Percentiles rank a stretch among this genome's conserved stretches.
phyloP scores from a whole-genome alignment of 2,888 invertebrate genomes.

The Chymomyza caudatula region DNA sequence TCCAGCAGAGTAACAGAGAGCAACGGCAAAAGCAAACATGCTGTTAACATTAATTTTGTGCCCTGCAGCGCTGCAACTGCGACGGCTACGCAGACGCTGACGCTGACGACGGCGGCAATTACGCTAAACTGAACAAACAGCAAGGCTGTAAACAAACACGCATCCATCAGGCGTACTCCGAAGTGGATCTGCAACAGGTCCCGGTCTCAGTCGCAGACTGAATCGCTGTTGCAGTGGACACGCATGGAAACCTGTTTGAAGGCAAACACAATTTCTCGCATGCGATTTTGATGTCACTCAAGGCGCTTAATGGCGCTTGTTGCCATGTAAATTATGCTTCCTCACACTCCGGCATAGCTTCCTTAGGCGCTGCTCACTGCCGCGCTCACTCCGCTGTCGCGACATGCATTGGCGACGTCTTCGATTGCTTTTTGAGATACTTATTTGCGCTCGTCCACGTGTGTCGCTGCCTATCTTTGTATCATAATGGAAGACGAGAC shows the following conservation, averaged over 20 bases:
- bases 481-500: constrained; percentile 80
- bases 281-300: constrained; percentile 33
- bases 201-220: constrained; percentile 11
- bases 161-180: constrained; percentile 56
- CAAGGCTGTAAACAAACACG: constrained; percentile 73
- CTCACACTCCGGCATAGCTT: constrained; percentile 46
- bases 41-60: constrained; percentile 75
- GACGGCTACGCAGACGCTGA: constrained; percentile 10
- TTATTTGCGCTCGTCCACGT: constrained; percentile 24
- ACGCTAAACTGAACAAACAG: constrained; percentile 76
- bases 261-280: constrained; percentile 30
- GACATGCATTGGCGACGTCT: constrained; percentile 72
- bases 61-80: constrained; percentile 10
- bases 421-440: constrained; percentile 68
- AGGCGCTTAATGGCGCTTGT: constrained; percentile 71
- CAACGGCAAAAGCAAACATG: constrained; percentile 58
- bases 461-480: constrained; percentile 71
- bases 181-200: constrained; percentile 13
- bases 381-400: constrained; percentile 17
- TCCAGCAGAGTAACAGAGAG: neutral
- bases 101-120: constrained; percentile 61
- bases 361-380: neutral
- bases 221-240: constrained; percentile 44
- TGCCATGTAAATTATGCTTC: constrained; percentile 75
- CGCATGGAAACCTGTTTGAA: constrained; percentile 47